These are phyloP conservation scores for Asbolus verrucosus DNA, from an alignment of 1,140 invertebrate species.

Conservation along the genomic window DNA sequence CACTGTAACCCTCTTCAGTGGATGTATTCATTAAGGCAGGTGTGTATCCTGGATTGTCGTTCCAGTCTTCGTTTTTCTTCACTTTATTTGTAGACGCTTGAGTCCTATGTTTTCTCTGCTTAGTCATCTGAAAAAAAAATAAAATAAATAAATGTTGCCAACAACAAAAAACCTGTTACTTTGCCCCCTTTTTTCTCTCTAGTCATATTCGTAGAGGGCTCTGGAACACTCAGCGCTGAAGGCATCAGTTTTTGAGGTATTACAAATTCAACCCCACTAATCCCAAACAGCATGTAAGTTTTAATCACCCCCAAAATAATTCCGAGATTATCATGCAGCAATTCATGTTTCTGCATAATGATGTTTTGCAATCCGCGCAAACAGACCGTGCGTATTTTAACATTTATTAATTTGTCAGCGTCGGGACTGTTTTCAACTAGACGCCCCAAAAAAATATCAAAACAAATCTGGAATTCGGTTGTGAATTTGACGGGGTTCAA, in stretches of 20 bases:
- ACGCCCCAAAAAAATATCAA: conserved; percentile 52
- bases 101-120: conserved; percentile 59
- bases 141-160: no score
- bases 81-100: conserved; percentile 24
- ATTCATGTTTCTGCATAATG: conserved; percentile 50
- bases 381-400: conserved; percentile 56
- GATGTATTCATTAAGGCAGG: not conserved
- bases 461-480: conserved; percentile 48
- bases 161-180: conserved; percentile 42
- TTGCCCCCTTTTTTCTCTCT: conserved; percentile 66
- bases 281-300: conserved; percentile 67
- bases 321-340: conserved; percentile 61
- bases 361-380: conserved; percentile 59
- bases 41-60: not conserved
- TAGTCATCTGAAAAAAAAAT: conserved; percentile 59
- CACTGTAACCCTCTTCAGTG: conserved; percentile 1
- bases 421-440: conserved; percentile 40
- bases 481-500: not conserved
- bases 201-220: conserved; percentile 61
- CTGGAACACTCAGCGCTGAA: conserved; percentile 69
- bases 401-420: conserved; percentile 44
- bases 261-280: conserved; percentile 61
- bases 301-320: conserved; percentile 69
- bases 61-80: conserved; percentile 26
- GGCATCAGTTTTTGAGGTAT: conserved; percentile 66